Evolutionary conservation across 2,797 vertebrate species (phyloP).

Genomic region (Phrynocephalus forsythii): DNA sequence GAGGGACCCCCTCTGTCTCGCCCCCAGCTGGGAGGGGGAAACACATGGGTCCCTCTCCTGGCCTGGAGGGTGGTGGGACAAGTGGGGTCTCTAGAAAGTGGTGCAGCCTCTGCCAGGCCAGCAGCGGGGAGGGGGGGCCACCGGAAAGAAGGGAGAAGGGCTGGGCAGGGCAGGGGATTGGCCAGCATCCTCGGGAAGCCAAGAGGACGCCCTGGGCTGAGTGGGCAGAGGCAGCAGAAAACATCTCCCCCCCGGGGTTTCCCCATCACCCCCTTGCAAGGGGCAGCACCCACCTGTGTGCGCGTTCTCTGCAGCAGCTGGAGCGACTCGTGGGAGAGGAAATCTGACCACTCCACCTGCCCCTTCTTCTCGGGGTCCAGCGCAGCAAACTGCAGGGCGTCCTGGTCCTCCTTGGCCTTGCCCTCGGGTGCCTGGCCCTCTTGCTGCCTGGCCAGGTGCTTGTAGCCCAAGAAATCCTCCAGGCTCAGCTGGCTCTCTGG

Average conservation of each 20-base stretch:
- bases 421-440: conserved; percentile 81
- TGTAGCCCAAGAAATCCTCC: conserved; percentile 93
- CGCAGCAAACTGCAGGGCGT: conserved; percentile 87
- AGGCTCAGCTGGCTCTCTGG: conserved; percentile 92
- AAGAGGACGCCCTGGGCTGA: too few species aligned
- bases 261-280: not conserved
- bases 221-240: too few species aligned
- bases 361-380: conserved; percentile 92
- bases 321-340: conserved; percentile 94
- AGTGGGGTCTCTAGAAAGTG: too few species aligned
- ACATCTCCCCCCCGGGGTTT: too few species aligned
- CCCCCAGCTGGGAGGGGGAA: too few species aligned
- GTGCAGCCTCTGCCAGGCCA: too few species aligned
- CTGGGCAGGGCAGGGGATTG: too few species aligned
- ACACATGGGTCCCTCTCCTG: too few species aligned
- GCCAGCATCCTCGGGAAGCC: too few species aligned
- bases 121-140: too few species aligned
- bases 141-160: too few species aligned
- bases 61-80: too few species aligned
- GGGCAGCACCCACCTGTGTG: conserved; percentile 81
- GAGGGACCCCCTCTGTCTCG: not conserved
- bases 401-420: conserved; percentile 88
- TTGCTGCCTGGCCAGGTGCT: conserved; percentile 91
- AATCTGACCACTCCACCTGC: conserved; percentile 92
- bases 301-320: conserved; percentile 89